phyloP scores from a whole-genome alignment of 92 coral and sea anemone genomes.

The Palythoa grandiflora region DNA sequence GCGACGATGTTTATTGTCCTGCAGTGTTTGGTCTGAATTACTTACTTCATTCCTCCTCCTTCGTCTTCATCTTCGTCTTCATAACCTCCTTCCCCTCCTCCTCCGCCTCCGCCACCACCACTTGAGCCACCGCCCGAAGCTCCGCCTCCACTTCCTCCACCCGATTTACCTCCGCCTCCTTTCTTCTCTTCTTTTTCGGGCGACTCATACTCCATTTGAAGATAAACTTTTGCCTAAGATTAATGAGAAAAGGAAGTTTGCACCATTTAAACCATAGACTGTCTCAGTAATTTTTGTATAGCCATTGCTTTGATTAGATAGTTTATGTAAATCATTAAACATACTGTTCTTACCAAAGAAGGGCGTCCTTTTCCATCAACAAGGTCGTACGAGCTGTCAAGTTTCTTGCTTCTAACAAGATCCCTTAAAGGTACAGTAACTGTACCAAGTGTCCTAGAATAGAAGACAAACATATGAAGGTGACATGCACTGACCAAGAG shows the following conservation, averaged over 20 bases:
- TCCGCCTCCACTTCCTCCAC: constrained; percentile 35
- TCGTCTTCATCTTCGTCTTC: constrained; percentile 31
- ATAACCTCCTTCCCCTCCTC: background rate
- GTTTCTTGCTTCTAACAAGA: constrained; percentile 67
- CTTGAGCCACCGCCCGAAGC: background rate
- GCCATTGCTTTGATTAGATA: too few species aligned
- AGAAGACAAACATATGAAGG: background rate
- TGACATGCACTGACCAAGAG: background rate
- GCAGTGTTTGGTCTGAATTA: background rate
- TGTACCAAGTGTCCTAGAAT: constrained; percentile 70
- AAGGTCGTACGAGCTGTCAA: constrained; percentile 56
- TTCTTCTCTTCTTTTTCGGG: constrained; percentile 41
- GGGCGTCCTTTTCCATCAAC: constrained; percentile 62
- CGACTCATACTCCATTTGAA: constrained; percentile 47
- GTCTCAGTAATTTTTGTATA: too few species aligned
- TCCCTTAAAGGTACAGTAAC: constrained; percentile 72
- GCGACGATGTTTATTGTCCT: background rate
- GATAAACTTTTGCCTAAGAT: constrained; percentile 32
- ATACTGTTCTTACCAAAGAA: constrained; percentile 42
- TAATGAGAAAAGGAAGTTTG: too few species aligned
- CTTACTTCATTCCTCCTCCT: constrained; percentile 36
- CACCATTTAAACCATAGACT: too few species aligned
- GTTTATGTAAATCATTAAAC: too few species aligned
- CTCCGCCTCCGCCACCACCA: constrained; percentile 15
- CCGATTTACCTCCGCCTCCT: constrained; percentile 3